Conservation (phyloP, 2,797 vertebrate species). For the Picus viridis region DNA sequence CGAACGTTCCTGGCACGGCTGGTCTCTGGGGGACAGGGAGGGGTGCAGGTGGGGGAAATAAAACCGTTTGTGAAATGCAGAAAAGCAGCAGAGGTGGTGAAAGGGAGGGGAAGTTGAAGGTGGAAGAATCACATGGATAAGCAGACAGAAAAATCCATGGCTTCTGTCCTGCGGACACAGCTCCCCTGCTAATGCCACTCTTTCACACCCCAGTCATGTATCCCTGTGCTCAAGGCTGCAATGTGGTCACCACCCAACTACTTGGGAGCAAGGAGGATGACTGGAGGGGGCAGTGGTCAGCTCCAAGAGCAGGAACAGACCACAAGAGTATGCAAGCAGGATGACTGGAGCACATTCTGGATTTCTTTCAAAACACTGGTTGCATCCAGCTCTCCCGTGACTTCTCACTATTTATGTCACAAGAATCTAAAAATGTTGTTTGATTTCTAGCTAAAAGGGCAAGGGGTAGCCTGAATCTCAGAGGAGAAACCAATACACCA, state of each 20-base stretch:
- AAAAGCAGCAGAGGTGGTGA: not conserved
- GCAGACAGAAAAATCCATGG: rapidly evolving
- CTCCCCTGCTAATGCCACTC: not conserved
- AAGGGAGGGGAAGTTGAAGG: not conserved
- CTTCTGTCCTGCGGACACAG: rapidly evolving
- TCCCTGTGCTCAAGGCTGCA: rapidly evolving
- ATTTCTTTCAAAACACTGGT: not conserved
- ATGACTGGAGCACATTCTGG: rapidly evolving
- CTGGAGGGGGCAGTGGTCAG: not conserved
- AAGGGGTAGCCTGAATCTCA: not conserved
- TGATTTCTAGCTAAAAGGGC: not conserved
- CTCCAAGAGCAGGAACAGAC: not conserved
- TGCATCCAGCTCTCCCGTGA: not conserved
- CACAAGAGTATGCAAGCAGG: not conserved
- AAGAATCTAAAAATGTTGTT: not conserved
- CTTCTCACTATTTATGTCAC: not conserved
- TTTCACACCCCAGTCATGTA: not conserved
- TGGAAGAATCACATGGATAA: not conserved
- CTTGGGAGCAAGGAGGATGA: not conserved
- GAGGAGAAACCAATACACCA: not conserved
- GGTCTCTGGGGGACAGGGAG: slow-evolving; percentile 53
- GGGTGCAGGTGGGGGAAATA: slow-evolving; percentile 4
- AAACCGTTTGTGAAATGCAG: not conserved
- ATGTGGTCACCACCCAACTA: not conserved
- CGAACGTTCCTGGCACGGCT: slow-evolving; percentile 81